Evolutionary conservation across 2,113 vertebrate species (phyloP), one percentile per base, ranked within the genome.

Genomic region (Eidolon helvum): DNA sequence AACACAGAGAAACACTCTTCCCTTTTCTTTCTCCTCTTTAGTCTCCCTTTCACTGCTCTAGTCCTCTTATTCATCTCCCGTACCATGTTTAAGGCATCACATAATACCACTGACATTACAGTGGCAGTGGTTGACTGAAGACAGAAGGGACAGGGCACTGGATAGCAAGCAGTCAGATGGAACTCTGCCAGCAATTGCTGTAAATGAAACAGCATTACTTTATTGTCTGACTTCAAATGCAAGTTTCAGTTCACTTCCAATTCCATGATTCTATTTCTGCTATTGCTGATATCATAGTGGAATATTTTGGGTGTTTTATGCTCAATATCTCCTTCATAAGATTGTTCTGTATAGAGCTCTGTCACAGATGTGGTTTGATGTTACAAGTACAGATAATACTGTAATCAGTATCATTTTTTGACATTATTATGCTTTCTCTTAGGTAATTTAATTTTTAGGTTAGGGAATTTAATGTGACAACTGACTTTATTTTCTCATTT

Each of bases 401-500:
- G 0, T 19, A 21, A 10, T 26, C 40, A 21, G 40, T 26, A 21
- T 69, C 15, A 40, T 72, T 50, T 65, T 66, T 71, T 35, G 48
- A 43, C 26, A 40, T 75, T 59, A 3, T 35, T 66, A 24, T 45
- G 26, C 22, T 18, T 86, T 68, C 57, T 96, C 50, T 71, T 72
- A 48, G 43, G 8, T 59, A 74, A 4, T 87, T 92, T 45, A 77
- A 33, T 78, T 95, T 86, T 74, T 57, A 87, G 63, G 12, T 65
- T 24, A 26, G 18, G 82, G 15, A 87, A 65, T 90, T n/a, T 69
- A 45, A 26, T 66, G 4, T 50, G 38, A 85, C 5, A 75, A 69
- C 45, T 61, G 30, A 83, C 48, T 55, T 92, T 50, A 72, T 86
- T 78, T 86, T 86, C 28, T 83, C 10, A 7, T 90, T 95, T 90